These are phyloP conservation scores for Coryphaenoides rupestris DNA, from an alignment of 2,113 vertebrate species.

Conservation along the genomic window DNA sequence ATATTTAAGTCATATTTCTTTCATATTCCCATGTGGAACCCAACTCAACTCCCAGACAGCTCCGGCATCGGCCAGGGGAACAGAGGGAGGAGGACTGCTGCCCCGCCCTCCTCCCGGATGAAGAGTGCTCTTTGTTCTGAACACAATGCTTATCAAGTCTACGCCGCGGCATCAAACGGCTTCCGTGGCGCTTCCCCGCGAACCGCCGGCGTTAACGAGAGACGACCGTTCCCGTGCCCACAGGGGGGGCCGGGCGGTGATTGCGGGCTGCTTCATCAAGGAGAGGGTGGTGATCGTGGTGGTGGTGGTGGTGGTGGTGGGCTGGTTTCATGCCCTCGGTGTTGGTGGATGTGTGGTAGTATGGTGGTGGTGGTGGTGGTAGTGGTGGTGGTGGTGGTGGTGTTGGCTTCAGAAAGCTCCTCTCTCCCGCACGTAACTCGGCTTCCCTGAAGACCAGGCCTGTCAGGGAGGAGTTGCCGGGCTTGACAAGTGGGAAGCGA, in stretches of 20 bases:
- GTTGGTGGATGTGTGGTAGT: not conserved
- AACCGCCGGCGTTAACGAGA: constrained; percentile 56
- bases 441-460: constrained; percentile 45
- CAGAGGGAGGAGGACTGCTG: constrained; percentile 47
- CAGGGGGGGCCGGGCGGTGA: constrained; percentile 23
- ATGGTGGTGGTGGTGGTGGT: too few relatives aligned
- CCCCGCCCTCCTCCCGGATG: constrained; percentile 58
- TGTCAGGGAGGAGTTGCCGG: constrained; percentile 41
- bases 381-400: too few relatives aligned
- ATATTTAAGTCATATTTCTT: constrained; percentile 29
- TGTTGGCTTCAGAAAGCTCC: constrained; percentile 26
- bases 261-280: constrained; percentile 61
- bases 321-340: constrained; percentile 15
- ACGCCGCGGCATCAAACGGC: constrained; percentile 69
- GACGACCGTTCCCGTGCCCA: constrained; percentile 49
- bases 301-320: constrained; percentile 9
- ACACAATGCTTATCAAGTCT: constrained; percentile 59
- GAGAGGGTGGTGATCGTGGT: too few relatives aligned
- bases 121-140: constrained; percentile 68
- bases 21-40: constrained; percentile 43
- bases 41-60: constrained; percentile 50
- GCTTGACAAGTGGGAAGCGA: constrained; percentile 28
- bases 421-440: constrained; percentile 37
- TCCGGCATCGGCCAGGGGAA: constrained; percentile 55
- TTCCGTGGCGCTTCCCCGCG: constrained; percentile 2